These are phyloP conservation scores for Ophioderma brevispina DNA, from an alignment of 35 echinoderm and acorn worm genomes.

Conservation along the genomic window DNA sequence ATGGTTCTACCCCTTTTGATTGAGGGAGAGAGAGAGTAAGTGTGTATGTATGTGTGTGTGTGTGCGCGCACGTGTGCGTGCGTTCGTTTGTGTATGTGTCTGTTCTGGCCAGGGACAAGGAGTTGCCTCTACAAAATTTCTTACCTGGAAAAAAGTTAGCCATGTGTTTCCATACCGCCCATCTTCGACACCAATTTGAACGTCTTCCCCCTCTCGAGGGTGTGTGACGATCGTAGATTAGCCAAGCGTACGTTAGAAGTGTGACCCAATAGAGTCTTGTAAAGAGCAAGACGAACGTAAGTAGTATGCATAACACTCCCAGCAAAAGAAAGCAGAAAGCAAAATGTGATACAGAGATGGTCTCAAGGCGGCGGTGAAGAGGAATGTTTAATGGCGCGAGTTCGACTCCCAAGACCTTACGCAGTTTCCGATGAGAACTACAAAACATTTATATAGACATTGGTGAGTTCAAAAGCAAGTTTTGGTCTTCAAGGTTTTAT, in stretches of 20 bases:
- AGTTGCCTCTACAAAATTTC: too few relatives aligned
- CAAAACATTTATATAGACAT: too few relatives aligned
- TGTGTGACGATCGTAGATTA: slow-evolving; percentile 61
- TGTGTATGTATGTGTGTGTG: too few relatives aligned
- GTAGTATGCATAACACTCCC: slow-evolving; percentile 53
- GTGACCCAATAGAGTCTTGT: slow-evolving; percentile 54
- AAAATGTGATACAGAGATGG: slow-evolving; percentile 68
- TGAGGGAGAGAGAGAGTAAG: too few relatives aligned
- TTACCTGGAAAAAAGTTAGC: slow-evolving; percentile 40
- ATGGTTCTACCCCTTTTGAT: too few relatives aligned
- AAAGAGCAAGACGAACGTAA: slow-evolving; percentile 44
- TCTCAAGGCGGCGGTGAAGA: slow-evolving; percentile 79
- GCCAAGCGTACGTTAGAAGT: slow-evolving; percentile 41
- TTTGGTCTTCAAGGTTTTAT: too few relatives aligned
- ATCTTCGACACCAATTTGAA: slow-evolving; percentile 22
- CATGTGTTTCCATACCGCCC: slow-evolving; percentile 27
- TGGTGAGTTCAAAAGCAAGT: too few relatives aligned
- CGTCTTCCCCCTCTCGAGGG: slow-evolving; percentile 57
- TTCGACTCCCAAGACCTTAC: slow-evolving; percentile 22
- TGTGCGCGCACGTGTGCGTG: too few relatives aligned
- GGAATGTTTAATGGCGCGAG: slow-evolving; percentile 78
- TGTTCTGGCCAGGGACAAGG: too few relatives aligned
- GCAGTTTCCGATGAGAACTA: not conserved
- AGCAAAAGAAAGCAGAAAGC: slow-evolving; percentile 70
- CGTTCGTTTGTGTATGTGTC: too few relatives aligned